Base-by-base conservation (phyloP, 2,113 vertebrate species). In the Amphiprion percula region DNA sequence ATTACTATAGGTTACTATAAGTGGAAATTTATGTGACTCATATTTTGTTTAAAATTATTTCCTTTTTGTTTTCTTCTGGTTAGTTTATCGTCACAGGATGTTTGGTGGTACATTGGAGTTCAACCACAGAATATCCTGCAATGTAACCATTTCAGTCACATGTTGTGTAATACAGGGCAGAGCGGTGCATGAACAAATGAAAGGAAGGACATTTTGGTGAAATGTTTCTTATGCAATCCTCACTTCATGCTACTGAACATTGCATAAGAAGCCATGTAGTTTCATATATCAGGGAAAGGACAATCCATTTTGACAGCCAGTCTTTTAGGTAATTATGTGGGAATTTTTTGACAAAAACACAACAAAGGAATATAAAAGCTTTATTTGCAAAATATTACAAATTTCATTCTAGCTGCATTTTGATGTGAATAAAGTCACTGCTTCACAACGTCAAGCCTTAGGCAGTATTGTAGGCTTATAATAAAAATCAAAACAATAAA, bases 211-310 rank as follows among this genome's bases (percentile, higher is more conserved):
- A 33, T 10, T 8, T 67, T 61, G 2, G 0, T 30, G 72, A 79
- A 82, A 87, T 26, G 4, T 24, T 39, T 50, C 14, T 69, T 16
- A 19, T n/a, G 79, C 5, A 90, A 87, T 68, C 33, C 58, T 70
- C 74, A 56, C 21, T n/a, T 52, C 9, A 5, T 16, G 12, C n/a
- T 15, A 15, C 39, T 44, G 26, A 74, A 75, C 17, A 54, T 74
- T 77, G 17, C 39, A 7, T 5, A 39, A 60, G 9, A 8, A 59
- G 63, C n/a, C 54, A 5, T 10, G 21, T 15, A 11, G 3, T 39
- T 24, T 19, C 53, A 10, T 4, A 44, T 44, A 44, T 12, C 21
- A 0, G 17, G 5, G 10, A 50, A 39, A 47, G 7, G 19, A 17
- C 62, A 59, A 0, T 26, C 33, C 0, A 14, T 58, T 69, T 56